phyloP scores from a whole-genome alignment of 2,797 vertebrate genomes.

The Aselliscus stoliczkanus region DNA sequence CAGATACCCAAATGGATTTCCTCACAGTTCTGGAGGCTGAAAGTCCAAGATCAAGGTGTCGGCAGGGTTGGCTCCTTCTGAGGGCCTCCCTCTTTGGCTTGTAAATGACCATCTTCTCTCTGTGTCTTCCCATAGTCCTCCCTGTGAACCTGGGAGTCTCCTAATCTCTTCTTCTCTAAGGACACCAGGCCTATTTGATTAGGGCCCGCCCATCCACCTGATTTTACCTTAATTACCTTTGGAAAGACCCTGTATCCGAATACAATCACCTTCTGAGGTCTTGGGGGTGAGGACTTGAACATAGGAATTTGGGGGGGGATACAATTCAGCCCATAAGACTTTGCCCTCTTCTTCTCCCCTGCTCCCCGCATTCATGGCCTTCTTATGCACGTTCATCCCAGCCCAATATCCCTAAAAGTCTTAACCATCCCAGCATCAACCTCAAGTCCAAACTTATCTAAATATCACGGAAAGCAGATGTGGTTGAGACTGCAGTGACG shows the following conservation, averaged over 20 bases:
- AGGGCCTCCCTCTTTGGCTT: too few species aligned
- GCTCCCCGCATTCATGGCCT: not conserved
- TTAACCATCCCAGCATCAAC: not conserved
- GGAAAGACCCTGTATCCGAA: not conserved
- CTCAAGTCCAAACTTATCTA: not conserved
- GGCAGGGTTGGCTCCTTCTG: not conserved
- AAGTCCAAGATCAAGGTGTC: too few species aligned
- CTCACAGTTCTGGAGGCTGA: not conserved
- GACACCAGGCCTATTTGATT: not conserved
- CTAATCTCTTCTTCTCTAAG: not conserved
- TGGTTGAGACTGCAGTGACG: not conserved
- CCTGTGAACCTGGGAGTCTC: too few species aligned
- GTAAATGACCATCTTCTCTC: rapidly evolving
- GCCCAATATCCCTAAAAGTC: not conserved
- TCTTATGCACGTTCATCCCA: rapidly evolving
- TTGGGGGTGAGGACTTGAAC: not conserved
- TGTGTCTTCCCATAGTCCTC: rapidly evolving
- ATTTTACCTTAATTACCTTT: not conserved
- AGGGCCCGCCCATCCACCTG: not conserved
- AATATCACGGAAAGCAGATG: not conserved
- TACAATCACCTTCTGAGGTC: not conserved
- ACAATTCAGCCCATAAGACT: not conserved
- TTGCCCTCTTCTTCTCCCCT: too few species aligned
- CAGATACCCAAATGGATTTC: rapidly evolving
- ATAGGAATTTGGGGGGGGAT: rapidly evolving